phyloP scores from a whole-genome alignment of 37 sponge, comb jelly and placozoan species.

The Aplysina aerophoba region DNA sequence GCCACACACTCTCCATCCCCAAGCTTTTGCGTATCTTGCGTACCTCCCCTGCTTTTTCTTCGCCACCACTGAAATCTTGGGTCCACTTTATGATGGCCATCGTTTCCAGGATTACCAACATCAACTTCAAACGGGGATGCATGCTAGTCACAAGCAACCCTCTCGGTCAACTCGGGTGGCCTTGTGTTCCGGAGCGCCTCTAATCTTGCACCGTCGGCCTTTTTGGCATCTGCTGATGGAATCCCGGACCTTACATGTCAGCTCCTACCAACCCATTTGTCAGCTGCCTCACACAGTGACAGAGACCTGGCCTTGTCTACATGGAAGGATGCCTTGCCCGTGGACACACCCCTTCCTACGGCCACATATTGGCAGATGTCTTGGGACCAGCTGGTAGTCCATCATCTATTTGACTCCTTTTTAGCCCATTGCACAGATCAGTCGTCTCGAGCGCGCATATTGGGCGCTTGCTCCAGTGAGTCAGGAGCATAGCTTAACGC shows the following conservation, averaged over 20 bases:
- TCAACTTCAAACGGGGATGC: slow-evolving; percentile 16
- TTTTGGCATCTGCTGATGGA: slow-evolving; percentile 54
- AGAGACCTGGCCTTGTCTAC: background rate
- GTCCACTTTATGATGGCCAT: too few relatives aligned
- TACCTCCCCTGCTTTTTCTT: too few relatives aligned
- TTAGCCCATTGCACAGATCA: background rate
- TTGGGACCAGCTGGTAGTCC: slow-evolving; percentile 29
- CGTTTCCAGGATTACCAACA: slow-evolving; percentile 28
- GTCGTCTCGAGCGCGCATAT: background rate
- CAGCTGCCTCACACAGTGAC: background rate
- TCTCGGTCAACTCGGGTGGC: slow-evolving; percentile 49
- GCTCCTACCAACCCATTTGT: slow-evolving; percentile 30
- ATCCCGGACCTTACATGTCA: slow-evolving; percentile 20
- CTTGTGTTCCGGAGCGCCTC: slow-evolving; percentile 54
- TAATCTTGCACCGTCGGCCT: slow-evolving; percentile 58
- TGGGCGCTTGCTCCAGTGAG: background rate
- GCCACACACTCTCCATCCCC: too few relatives aligned
- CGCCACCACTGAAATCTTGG: too few relatives aligned
- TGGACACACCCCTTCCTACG: slow-evolving; percentile 11
- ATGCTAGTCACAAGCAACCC: slow-evolving; percentile 53
- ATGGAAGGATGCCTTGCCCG: slow-evolving; percentile 27
- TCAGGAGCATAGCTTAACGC: slow-evolving; percentile 23
- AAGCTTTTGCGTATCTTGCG: too few relatives aligned
- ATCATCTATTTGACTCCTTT: background rate
- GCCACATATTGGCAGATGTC: slow-evolving; percentile 15